phyloP scores from a whole-genome alignment of 1,140 invertebrate genomes.

The Heliconius eleuchia region DNA sequence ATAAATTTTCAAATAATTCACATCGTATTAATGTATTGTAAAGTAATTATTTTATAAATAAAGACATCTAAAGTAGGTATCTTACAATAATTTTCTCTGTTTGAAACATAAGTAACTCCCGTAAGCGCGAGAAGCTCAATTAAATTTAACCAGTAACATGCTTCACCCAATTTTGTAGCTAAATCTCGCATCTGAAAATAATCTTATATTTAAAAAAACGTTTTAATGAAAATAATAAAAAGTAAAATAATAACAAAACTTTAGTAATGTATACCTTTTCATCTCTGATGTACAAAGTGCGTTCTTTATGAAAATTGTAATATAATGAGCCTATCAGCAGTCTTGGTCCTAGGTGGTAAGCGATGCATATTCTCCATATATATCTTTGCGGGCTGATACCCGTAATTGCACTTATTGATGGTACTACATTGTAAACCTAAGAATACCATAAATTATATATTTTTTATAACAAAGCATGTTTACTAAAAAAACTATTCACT shows the following conservation, averaged over 20 bases:
- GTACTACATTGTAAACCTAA: conserved; percentile 94
- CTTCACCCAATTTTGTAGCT: conserved; percentile 84
- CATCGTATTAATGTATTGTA: not conserved
- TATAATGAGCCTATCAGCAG: conserved; percentile 92
- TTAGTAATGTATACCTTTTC: conserved; percentile 59
- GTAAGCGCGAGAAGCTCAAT: conserved; percentile 91
- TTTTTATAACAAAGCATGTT: not conserved
- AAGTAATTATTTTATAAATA: not conserved
- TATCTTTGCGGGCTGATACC: conserved; percentile 95
- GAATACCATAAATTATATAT: conserved; percentile 31
- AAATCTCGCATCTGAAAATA: conserved; percentile 72
- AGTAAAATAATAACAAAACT: too few relatives aligned
- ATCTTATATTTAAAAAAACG: conserved; percentile 23
- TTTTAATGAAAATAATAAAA: not conserved
- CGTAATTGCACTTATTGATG: conserved; percentile 95
- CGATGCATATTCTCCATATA: conserved; percentile 95
- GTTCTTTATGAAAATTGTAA: conserved; percentile 89
- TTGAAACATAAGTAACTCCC: conserved; percentile 95
- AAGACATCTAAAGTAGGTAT: conserved; percentile 46
- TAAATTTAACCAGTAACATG: conserved; percentile 92
- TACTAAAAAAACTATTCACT: conserved; percentile 62
- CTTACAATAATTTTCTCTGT: conserved; percentile 97
- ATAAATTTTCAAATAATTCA: not conserved
- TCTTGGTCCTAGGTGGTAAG: conserved; percentile 93
- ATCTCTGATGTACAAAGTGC: conserved; percentile 83